Evolutionary conservation across 2,797 vertebrate species (phyloP).

Genomic region (Lateolabrax maculatus): DNA sequence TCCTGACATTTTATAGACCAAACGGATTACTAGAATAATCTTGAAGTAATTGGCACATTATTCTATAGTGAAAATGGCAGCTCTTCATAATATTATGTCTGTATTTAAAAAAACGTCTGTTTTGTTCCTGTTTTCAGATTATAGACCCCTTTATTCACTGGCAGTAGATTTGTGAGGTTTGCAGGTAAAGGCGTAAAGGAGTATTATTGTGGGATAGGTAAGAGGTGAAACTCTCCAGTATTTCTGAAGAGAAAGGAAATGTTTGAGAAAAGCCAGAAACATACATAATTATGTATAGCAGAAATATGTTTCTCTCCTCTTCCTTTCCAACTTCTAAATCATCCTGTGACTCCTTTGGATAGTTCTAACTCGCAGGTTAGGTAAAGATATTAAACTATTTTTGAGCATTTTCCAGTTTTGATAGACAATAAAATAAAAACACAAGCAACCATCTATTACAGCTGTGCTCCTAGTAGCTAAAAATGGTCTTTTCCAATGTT

Average conservation of each 20-base stretch:
- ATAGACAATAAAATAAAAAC: background rate
- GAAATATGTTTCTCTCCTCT: background rate
- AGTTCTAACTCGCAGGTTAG: background rate
- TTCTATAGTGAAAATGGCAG: background rate
- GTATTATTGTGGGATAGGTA: background rate
- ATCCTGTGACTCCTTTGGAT: background rate
- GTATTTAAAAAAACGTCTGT: background rate
- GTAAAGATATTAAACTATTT: background rate
- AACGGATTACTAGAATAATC: background rate
- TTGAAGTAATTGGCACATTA: background rate
- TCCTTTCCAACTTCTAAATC: background rate
- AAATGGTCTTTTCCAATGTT: constrained; percentile 15
- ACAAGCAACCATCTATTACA: background rate
- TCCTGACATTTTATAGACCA: background rate
- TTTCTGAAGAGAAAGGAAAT: background rate
- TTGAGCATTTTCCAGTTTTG: background rate
- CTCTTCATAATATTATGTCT: too few species aligned
- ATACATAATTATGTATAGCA: background rate
- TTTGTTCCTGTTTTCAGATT: background rate
- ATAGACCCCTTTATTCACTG: background rate
- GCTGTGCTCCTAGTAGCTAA: constrained; percentile 5
- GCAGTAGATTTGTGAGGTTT: background rate
- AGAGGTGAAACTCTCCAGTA: background rate
- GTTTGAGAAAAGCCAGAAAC: background rate
- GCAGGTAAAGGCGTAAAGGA: background rate